Evolutionary conservation across 2,113 vertebrate species (phyloP).

Genomic region (Paraplagusia blochii): DNA sequence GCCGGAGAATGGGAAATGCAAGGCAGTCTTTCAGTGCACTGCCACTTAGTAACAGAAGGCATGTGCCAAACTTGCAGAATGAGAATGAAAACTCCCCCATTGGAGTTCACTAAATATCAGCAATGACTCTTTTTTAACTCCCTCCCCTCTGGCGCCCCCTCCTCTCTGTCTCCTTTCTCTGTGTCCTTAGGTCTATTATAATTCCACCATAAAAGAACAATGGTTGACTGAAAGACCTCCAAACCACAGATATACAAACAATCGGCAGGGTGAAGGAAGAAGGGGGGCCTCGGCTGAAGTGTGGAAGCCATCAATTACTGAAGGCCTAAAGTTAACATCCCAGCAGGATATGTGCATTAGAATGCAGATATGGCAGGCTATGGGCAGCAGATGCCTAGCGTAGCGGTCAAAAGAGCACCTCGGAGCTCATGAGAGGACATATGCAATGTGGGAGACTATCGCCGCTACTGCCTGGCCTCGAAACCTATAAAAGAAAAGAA

Average conservation of each 20-base stretch:
- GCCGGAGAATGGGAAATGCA: conserved; percentile 78
- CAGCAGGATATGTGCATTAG: conserved; percentile 77
- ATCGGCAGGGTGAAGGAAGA: conserved; percentile 64
- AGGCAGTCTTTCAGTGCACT: conserved; percentile 75
- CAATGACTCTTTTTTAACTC: conserved; percentile 63
- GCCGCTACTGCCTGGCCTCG: conserved; percentile 35
- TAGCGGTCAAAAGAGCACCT: conserved; percentile 71
- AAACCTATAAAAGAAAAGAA: conserved; percentile 62
- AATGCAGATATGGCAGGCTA: conserved; percentile 77
- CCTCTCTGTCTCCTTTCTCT: conserved; percentile 46
- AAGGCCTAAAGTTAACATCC: conserved; percentile 78
- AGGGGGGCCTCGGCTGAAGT: conserved; percentile 71
- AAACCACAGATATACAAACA: conserved; percentile 76
- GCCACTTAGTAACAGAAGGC: conserved; percentile 87
- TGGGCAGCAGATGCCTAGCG: conserved; percentile 79
- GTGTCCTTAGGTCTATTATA: conserved; percentile 67
- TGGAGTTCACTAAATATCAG: conserved; percentile 74
- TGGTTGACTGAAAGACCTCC: conserved; percentile 70
- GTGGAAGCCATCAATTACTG: conserved; percentile 82
- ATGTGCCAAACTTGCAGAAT: conserved; percentile 82
- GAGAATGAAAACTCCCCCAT: conserved; percentile 79
- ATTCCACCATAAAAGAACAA: conserved; percentile 78
- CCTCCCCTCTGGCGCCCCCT: conserved; percentile 35
- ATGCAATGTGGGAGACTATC: conserved; percentile 70
- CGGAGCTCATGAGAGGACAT: conserved; percentile 63